phyloP scores from a whole-genome alignment of 2,797 vertebrate species.

The Chloroceryle amazona region DNA sequence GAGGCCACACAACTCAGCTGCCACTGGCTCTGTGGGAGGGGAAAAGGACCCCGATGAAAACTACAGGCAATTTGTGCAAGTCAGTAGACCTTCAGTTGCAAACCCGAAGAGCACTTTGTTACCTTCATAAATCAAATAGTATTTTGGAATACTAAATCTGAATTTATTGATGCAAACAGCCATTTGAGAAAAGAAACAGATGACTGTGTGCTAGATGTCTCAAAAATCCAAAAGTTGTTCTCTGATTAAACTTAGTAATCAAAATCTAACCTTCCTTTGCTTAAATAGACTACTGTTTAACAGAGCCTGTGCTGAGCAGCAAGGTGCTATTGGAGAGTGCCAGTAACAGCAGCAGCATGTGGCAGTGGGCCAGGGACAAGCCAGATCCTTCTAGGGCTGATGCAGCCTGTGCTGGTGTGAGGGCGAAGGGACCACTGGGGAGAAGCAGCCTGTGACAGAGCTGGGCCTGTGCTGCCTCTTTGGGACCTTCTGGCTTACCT shows the following conservation, averaged over 20 bases:
- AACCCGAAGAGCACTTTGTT: background rate
- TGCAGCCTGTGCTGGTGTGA: rapidly evolving
- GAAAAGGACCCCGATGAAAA: background rate
- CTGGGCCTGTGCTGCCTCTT: background rate
- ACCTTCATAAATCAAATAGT: background rate
- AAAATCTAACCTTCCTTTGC: background rate
- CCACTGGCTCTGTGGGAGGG: background rate
- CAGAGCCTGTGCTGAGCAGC: background rate
- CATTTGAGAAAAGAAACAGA: background rate
- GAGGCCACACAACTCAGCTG: rapidly evolving
- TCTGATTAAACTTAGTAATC: background rate
- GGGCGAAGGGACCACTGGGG: background rate
- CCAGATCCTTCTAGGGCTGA: rapidly evolving
- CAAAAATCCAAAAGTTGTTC: background rate
- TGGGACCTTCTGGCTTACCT: background rate
- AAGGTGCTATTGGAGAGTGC: rapidly evolving
- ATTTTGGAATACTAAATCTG: background rate
- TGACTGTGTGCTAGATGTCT: background rate
- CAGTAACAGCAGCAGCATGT: rapidly evolving
- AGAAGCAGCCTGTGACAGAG: background rate
- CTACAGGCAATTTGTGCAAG: background rate
- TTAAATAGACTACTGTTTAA: background rate
- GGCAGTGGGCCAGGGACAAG: rapidly evolving
- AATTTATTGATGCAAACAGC: background rate
- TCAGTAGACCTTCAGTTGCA: background rate